Evolutionary conservation across 2,113 vertebrate species (phyloP).

Genomic region (Echinops telfairi): DNA sequence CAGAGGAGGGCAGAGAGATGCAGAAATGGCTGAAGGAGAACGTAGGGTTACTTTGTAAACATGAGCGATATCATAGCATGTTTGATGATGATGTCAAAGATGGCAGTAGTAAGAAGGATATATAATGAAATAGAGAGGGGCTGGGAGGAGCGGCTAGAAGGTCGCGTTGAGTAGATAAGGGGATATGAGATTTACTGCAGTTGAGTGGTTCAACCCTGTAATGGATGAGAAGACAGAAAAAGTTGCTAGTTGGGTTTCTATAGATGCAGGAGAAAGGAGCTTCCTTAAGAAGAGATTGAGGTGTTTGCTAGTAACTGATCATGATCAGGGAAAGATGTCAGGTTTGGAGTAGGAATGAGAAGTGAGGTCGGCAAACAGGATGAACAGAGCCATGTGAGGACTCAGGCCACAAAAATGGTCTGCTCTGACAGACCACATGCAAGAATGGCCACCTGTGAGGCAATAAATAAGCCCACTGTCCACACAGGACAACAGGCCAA

Average conservation of each 20-base stretch:
- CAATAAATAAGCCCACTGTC: neutral
- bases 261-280: neutral
- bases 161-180: neutral
- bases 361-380: neutral
- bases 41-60: neutral
- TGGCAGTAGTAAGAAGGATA: neutral
- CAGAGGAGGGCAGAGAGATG: neutral
- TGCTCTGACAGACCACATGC: neutral
- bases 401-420: neutral
- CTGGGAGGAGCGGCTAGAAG: neutral
- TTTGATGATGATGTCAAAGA: neutral
- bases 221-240: neutral
- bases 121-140: neutral
- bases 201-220: neutral
- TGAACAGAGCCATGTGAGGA: neutral
- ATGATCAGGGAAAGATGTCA: neutral
- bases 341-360: neutral
- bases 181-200: neutral
- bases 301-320: neutral
- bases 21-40: neutral
- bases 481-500: neutral
- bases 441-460: neutral
- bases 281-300: neutral
- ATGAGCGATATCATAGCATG: neutral
- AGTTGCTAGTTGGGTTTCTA: neutral